Base-by-base conservation (phyloP, 2,113 vertebrate genomes). In the Ammodytes marinus region DNA sequence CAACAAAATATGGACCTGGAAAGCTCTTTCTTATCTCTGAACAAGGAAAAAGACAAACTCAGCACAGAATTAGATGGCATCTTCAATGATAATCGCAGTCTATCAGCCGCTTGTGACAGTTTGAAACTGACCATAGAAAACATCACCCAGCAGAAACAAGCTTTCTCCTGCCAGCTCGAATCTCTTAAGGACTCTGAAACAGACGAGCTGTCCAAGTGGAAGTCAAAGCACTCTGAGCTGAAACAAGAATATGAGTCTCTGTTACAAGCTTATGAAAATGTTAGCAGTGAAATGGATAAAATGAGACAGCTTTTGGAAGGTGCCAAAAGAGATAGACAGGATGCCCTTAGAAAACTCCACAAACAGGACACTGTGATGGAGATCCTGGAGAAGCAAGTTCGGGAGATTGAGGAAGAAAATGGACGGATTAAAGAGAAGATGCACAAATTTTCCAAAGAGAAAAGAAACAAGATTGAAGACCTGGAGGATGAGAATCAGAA, bases 231-330 rank as follows among this genome's bases (percentile, higher is more conserved):
- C 50, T 91, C 91, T 0, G 96, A 97, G 85, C 93, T 97, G 80
- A 96, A 96, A 67, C 95, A 96, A 71, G 96, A 98, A 55, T 97
- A 97, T 5, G 97, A 97, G 63, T 97, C 96, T 0, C 96, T 98
- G 27, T 89, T 98, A 55, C 96, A 96, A 86, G 96, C 96, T 0
- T 97, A 98, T 39, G 96, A 97, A 86, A 97, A 97, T 63, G 95
- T 97, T 8, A 93, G 96, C 86, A 94, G 93, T 61, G 96, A 97
- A 91, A 96, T 97, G 94, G 96, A 96, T 76, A 96, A 96, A 84
- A 97, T 97, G 97, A 96, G 96, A 60, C 95, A 96, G 84, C 88
- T 95, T 45, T 79, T 96, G 80, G 96, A 97, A 84, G 80, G 92
- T 0, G 88, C 93, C 65, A 96, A 94, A 74, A 95, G 94, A 79